Evolutionary conservation across 64 coral and sea anemone genomes (phyloP), one percentile per base, ranked within the genome.

Genomic region (Cladopsammia gracilis): DNA sequence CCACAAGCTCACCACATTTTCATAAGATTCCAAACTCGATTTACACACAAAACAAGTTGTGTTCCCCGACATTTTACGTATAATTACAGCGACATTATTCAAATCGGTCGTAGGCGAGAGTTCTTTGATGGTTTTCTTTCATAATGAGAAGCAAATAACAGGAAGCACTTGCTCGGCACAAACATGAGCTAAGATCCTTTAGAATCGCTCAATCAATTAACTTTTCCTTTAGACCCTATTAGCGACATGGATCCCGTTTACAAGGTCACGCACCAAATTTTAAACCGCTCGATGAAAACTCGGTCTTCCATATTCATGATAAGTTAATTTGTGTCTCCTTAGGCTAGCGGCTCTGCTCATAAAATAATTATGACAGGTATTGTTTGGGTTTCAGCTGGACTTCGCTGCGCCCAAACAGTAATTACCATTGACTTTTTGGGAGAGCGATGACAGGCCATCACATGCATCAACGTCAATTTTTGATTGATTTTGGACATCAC

Each of bases 281-380:
- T 25, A 46, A 9, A n/a, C 45, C 43, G 5, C 18, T 65, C n/a
- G 20, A 20, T 18, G 25, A n/a, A 60, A 46, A 47, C 42, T 46
- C 10, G 79, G 58, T 77, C 20, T 25, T 6, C 14, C 13, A 26
- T 22, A 42, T 79, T 50, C 19, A 68, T 49, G 18, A 64, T 43
- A 15, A n/a, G 26, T 46, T 84, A 67, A 84, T 84, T 34, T 67
- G 62, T 25, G 64, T 66, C 61, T 84, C 44, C 15, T 67, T 49
- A 84, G 80, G 61, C 43, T 50, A 64, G 43, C 18, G 10, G 62
- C 16, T 23, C 7, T n/a, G 3, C 61, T 84, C 80, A 84, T 84
- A 48, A 84, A 84, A 84, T 84, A 84, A 66, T 84, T 26, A 84
- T 51, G 80, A 67, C 44, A 25, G 7, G 26, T 68, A 49, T 84